Percentiles rank a stretch among this genome's conserved stretches.
Conservation (phyloP, 2,113 vertebrate species). For the Phasianus colchicus region DNA sequence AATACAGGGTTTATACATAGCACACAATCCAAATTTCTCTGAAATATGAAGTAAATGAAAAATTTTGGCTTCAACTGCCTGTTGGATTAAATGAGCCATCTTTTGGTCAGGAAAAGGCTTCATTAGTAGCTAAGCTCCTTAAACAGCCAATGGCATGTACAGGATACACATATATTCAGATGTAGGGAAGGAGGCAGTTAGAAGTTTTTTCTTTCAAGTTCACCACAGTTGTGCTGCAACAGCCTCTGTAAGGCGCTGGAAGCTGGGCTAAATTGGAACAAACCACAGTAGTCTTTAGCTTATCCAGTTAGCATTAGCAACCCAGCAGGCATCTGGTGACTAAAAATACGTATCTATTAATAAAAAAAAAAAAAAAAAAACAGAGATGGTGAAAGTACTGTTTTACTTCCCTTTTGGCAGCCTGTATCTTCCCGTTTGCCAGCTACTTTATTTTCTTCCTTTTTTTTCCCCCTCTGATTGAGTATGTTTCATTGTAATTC, state of each 20-base stretch:
- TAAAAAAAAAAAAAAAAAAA: not conserved
- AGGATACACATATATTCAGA: not conserved
- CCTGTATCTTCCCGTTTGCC: constrained; percentile 16
- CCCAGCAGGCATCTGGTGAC: not conserved
- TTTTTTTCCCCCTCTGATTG: not conserved
- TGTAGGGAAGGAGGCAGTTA: not conserved
- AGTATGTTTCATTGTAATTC: constrained; percentile 11
- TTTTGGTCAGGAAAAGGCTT: not conserved
- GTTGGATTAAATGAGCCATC: not conserved
- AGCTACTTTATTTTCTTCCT: constrained; percentile 26
- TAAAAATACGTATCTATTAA: not conserved
- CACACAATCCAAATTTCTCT: not conserved
- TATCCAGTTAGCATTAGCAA: not conserved
- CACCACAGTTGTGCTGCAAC: not conserved
- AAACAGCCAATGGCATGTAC: not conserved
- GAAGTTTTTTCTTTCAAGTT: not conserved
- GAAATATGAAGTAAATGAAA: fast-evolving
- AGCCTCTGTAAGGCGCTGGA: not conserved
- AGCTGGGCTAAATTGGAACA: not conserved
- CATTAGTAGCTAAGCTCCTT: not conserved
- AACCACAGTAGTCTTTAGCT: constrained; percentile 28
- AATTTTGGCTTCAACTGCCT: not conserved
- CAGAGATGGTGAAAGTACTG: constrained; percentile 31
- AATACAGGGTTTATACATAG: not conserved
- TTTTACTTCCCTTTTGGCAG: constrained; percentile 39